Evolutionary conservation across 2,113 vertebrate species (phyloP).

Genomic region (Asarcornis scutulata): DNA sequence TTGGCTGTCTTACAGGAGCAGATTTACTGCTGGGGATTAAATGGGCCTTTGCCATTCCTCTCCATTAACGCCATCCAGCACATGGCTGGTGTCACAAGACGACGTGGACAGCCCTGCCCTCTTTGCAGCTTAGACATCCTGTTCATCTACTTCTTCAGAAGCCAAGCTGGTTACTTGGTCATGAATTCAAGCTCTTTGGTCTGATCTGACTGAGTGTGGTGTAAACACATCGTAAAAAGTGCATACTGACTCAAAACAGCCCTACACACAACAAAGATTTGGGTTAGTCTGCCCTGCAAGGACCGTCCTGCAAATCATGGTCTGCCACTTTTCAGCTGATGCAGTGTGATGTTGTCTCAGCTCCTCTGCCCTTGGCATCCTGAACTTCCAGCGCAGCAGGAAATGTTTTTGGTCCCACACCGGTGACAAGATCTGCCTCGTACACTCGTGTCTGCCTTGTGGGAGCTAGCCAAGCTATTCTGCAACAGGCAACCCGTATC

Average conservation of each 20-base stretch:
- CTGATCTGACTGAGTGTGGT: neutral
- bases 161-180: neutral
- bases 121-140: neutral
- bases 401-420: neutral
- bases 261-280: neutral
- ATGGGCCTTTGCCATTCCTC: conserved; percentile 16
- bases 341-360: neutral
- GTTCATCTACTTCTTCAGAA: neutral
- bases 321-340: neutral
- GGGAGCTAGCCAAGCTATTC: neutral
- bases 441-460: neutral
- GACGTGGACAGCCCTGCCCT: neutral
- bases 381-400: neutral
- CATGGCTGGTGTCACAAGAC: neutral
- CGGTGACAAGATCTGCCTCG: neutral
- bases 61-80: conserved; percentile 23
- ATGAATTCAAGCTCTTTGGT: neutral
- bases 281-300: neutral
- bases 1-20: neutral
- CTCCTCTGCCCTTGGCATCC: neutral
- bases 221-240: neutral
- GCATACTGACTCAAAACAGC: neutral
- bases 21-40: conserved; percentile 16
- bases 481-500: neutral
- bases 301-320: neutral